These are phyloP conservation scores for Proteles cristata DNA, from an alignment of 2,113 vertebrate genomes.

Conservation along the genomic window DNA sequence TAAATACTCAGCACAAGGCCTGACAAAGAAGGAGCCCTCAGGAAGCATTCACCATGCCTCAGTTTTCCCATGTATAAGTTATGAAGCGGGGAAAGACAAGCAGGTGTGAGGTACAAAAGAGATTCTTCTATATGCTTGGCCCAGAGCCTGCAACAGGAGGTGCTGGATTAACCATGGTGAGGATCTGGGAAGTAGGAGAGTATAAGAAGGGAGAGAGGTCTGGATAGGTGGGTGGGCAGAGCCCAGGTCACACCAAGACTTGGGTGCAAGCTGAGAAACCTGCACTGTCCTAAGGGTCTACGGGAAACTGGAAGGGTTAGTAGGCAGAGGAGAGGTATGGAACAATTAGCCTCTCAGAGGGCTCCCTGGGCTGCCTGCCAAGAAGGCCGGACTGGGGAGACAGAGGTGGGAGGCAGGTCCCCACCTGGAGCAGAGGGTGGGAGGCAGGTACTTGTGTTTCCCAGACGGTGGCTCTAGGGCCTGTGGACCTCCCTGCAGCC, in stretches of 20 bases:
- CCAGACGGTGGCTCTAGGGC: background rate
- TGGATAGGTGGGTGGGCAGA: background rate
- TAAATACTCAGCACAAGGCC: background rate
- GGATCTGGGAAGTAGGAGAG: background rate
- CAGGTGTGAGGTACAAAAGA: background rate
- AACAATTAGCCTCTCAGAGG: background rate
- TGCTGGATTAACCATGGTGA: background rate
- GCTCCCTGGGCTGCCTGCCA: background rate
- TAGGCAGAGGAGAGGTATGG: background rate
- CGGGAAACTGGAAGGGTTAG: background rate
- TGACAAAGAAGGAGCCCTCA: background rate
- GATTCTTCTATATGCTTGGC: background rate
- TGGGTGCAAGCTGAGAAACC: background rate
- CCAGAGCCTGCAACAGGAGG: background rate
- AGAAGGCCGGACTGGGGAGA: background rate
- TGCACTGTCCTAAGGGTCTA: background rate
- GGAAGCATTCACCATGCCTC: background rate
- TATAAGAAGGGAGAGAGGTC: background rate
- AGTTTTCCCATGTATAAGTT: background rate
- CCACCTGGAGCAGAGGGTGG: background rate
- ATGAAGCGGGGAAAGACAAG: too few species aligned
- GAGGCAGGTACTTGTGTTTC: background rate
- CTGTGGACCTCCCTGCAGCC: background rate
- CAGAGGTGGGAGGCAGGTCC: background rate
- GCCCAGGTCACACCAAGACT: background rate